Evolutionary conservation across 2,888 invertebrate genomes (phyloP).

Genomic region (Sipha maydis): DNA sequence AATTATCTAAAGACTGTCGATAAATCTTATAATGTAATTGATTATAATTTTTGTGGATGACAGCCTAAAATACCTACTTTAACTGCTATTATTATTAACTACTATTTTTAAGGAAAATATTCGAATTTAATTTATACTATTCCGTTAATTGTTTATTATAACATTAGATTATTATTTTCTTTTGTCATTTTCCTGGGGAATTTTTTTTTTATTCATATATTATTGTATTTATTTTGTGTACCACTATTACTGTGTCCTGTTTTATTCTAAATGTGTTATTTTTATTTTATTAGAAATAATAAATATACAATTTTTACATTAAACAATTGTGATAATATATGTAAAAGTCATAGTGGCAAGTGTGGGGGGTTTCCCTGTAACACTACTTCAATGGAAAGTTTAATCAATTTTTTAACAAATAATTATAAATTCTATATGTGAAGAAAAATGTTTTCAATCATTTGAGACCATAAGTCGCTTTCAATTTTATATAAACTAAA

Average conservation of each 20-base stretch:
- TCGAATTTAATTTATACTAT: slow-evolving; percentile 29
- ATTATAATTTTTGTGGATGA: background rate
- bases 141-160: slow-evolving; percentile 17
- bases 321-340: no score
- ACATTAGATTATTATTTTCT: background rate
- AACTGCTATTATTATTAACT: background rate
- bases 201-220: background rate
- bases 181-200: background rate
- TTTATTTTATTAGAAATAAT: background rate
- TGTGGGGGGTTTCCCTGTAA: no score
- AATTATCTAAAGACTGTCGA: background rate
- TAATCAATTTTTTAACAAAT: background rate
- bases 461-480: no score
- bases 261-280: background rate
- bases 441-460: no score
- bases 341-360: no score
- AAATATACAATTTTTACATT: no score
- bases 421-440: no score
- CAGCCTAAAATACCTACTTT: background rate
- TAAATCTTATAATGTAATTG: background rate
- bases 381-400: no score
- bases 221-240: background rate
- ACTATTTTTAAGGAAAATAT: slow-evolving; percentile 3
- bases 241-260: background rate
- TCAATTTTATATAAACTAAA: background rate